These are phyloP conservation scores for Abrostola tripartita DNA, from an alignment of 2,888 invertebrate species.

Conservation along the genomic window DNA sequence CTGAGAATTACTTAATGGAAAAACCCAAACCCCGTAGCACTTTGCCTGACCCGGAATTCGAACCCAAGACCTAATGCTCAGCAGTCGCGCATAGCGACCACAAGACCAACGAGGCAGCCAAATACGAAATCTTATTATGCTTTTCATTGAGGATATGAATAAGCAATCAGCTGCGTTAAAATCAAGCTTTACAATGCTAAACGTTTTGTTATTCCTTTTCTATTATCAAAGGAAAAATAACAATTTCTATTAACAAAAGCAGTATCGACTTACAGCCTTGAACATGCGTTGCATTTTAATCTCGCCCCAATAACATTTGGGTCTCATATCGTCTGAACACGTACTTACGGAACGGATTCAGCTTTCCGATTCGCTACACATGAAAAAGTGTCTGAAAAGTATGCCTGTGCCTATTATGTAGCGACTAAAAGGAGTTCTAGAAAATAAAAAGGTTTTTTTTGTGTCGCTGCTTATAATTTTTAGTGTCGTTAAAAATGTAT, in stretches of 20 bases:
- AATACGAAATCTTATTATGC: too few relatives aligned
- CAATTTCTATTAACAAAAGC: slow-evolving; percentile 4
- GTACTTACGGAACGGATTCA: slow-evolving; percentile 1
- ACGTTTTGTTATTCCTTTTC: not conserved
- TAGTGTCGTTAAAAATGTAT: not conserved
- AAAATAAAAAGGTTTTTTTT: slow-evolving; percentile 1
- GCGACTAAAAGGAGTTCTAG: not conserved
- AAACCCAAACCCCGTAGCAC: too few relatives aligned
- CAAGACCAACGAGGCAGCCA: too few relatives aligned
- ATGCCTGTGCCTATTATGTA: not conserved
- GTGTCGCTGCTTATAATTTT: not conserved
- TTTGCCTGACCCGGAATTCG: too few relatives aligned
- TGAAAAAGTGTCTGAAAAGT: not conserved
- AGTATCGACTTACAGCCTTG: slow-evolving; percentile 1
- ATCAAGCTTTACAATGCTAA: not conserved
- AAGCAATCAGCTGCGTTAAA: not conserved
- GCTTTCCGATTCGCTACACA: not conserved
- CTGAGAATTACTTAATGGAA: too few relatives aligned
- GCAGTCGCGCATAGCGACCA: too few relatives aligned
- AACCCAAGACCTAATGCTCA: too few relatives aligned
- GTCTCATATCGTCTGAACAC: not conserved
- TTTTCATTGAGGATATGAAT: too few relatives aligned
- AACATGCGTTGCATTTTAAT: slow-evolving; percentile 3
- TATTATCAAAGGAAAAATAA: not conserved
- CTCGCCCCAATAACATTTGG: not conserved